Base-by-base conservation (phyloP, 2,113 vertebrate genomes). In the Podarcis muralis region DNA sequence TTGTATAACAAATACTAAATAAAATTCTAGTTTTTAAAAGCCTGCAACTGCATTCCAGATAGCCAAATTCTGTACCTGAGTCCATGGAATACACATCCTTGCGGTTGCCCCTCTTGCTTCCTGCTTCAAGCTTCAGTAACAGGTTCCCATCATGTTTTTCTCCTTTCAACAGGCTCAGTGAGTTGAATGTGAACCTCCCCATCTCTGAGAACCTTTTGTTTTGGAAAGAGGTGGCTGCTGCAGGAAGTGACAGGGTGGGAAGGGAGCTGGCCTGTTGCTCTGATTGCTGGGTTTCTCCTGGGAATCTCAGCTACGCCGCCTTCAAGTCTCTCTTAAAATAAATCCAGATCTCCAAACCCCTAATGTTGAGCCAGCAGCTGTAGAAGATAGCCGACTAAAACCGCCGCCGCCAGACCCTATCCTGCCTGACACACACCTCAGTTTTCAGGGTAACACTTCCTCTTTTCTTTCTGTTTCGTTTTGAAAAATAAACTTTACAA, bases 181-280 rank as follows among this genome's bases (percentile, higher is more conserved):
- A 96, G 95, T 94, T 95, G 95, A 95, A 95, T 95, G 95, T 95
- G 95, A 96, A 95, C 95, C 90, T 92, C 87, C 94, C 92, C 95
- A 95, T 95, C 95, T 94, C 95, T 96, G 94, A 96, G 95, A 95
- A 95, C 90, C 89, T 91, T 92, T 32, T 94, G 92, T 93, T 92
- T 89, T 92, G 91, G 90, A 66, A 90, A 91, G 92, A 89, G 92
- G 88, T 53, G 88, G 94, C 90, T 35, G 82, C 91, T 43, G 27
- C 30, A 69, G 77, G 88, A 79, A 84, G 89, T 83, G 75, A 71
- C 76, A 35, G 74, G 85, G 85, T 87, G 84, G 81, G 48, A 22
- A 77, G 12, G 1, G 71, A 81, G 89, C 87, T 48, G 86, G 81
- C 86, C 82, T 74, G 72, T 84, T 57, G 81, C 74, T 71, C 74